These are phyloP conservation scores for Epizoanthus stellaris DNA, from an alignment of 92 coral and sea anemone species.

Conservation along the genomic window DNA sequence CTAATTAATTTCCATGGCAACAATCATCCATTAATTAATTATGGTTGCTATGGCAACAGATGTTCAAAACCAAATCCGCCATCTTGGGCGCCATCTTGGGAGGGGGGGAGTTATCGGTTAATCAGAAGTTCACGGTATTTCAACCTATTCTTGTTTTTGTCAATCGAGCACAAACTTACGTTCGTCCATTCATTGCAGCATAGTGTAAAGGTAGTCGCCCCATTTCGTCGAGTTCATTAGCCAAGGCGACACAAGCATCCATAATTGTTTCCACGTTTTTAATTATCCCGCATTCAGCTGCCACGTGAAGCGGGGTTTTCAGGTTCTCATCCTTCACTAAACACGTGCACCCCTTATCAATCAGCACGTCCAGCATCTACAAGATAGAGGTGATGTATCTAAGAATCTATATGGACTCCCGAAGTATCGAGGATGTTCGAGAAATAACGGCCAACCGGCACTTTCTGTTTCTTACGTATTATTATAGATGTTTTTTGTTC, in stretches of 20 bases:
- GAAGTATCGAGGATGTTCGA: too few species aligned
- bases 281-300: constrained; percentile 68
- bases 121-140: too few species aligned
- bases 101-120: too few species aligned
- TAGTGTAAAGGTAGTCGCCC: constrained; percentile 68
- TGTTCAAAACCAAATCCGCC: too few species aligned
- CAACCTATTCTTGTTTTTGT: too few species aligned
- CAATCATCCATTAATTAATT: too few species aligned
- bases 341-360: constrained; percentile 68
- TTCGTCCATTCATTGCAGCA: constrained; percentile 75
- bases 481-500: too few species aligned
- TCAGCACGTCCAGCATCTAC: constrained; percentile 62
- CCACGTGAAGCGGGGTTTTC: constrained; percentile 74
- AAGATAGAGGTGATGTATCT: neutral
- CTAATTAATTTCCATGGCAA: too few species aligned
- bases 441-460: too few species aligned
- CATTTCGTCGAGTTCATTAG: constrained; percentile 46
- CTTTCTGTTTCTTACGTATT: too few species aligned
- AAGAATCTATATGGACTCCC: neutral
- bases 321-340: constrained; percentile 60
- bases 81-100: too few species aligned
- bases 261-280: constrained; percentile 64
- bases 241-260: constrained; percentile 45
- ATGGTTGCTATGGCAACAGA: too few species aligned
- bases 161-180: constrained; percentile 31